A percentile compares a stretch with the other conserved stretches of the same genome.
phyloP scores from a whole-genome alignment of 1,140 invertebrate genomes.

The Magallana angulata region DNA sequence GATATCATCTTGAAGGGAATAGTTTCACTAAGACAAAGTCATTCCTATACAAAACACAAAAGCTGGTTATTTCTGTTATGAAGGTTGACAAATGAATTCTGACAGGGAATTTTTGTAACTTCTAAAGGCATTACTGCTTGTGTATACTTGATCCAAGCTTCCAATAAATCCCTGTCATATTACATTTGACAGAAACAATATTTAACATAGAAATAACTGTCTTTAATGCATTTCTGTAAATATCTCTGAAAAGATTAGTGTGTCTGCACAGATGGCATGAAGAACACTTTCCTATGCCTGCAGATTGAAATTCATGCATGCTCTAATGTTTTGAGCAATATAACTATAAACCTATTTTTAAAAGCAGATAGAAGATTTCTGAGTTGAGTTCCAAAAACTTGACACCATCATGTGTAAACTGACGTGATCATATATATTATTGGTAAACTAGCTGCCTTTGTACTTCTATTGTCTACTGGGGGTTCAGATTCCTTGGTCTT shows the following conservation, averaged over 20 bases:
- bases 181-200: constrained; percentile 34
- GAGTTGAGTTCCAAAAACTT: too few species aligned
- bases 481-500: too few species aligned
- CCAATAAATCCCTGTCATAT: neutral
- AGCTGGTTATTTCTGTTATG: neutral
- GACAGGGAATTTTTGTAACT: constrained; percentile 19
- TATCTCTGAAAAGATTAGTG: constrained; percentile 14
- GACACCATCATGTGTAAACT: too few species aligned
- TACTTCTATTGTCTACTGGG: too few species aligned
- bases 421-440: too few species aligned
- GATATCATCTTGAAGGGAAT: too few species aligned
- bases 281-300: neutral
- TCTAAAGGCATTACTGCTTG: constrained; percentile 1
- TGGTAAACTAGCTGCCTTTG: too few species aligned
- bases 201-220: constrained; percentile 32
- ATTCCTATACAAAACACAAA: too few species aligned
- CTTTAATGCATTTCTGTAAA: constrained; percentile 27
- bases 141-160: neutral
- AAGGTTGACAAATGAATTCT: constrained; percentile 29
- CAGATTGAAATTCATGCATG: neutral
- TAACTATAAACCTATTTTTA: neutral
- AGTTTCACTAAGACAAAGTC: too few species aligned
- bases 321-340: too few species aligned
- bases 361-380: too few species aligned
- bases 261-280: constrained; percentile 6